A percentile compares a stretch with the other conserved stretches of the same genome.
These are phyloP conservation scores for Hydrolagus affinis DNA, from an alignment of 2,113 vertebrate genomes.

Conservation along the genomic window DNA sequence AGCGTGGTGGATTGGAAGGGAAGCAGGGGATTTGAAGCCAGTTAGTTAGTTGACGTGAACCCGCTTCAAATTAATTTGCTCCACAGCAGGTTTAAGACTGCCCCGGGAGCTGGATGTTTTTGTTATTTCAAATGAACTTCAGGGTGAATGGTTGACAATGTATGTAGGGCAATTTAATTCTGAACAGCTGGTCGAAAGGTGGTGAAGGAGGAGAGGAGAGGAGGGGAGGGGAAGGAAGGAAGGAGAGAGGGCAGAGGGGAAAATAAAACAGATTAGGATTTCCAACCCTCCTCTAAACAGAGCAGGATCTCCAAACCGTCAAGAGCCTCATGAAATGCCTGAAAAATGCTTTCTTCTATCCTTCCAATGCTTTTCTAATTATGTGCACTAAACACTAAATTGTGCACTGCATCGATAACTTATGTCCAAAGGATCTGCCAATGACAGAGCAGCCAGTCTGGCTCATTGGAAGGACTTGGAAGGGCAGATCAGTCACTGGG, in stretches of 20 bases:
- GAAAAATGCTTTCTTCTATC: background rate
- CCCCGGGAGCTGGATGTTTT: background rate
- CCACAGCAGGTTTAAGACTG: background rate
- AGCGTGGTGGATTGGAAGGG: background rate
- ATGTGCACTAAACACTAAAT: background rate
- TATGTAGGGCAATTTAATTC: background rate
- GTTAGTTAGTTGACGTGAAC: background rate
- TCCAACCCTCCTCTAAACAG: background rate
- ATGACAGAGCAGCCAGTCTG: too few species aligned
- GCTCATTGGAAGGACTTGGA: too few species aligned
- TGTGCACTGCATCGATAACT: background rate
- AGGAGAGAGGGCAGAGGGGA: too few species aligned
- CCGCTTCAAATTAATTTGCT: background rate
- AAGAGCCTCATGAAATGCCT: too few species aligned
- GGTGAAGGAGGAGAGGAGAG: background rate
- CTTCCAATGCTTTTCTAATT: background rate
- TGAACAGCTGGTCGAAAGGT: background rate
- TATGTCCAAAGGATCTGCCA: too few species aligned
- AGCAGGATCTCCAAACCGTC: background rate
- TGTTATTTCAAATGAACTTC: background rate
- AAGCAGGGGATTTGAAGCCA: background rate
- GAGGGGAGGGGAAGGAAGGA: background rate
- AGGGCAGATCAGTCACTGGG: too few species aligned
- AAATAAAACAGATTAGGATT: background rate
- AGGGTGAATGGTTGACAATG: background rate